These are phyloP conservation scores for Crypturellus undulatus DNA, from an alignment of 2,113 vertebrate species.

Conservation along the genomic window DNA sequence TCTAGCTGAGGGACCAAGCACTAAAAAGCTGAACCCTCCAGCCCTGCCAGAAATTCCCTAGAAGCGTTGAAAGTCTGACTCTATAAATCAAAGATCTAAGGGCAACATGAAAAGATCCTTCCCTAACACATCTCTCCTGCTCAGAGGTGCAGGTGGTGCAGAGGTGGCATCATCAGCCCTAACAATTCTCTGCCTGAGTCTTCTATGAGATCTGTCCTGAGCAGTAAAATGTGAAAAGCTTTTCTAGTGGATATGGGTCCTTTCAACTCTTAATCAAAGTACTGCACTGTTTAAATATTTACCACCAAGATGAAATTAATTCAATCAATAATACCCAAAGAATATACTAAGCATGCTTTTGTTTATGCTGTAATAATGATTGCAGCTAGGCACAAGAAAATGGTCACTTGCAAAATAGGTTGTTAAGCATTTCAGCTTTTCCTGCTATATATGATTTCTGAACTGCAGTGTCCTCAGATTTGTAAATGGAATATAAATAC, in stretches of 20 bases:
- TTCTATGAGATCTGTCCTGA: background rate
- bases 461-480: background rate
- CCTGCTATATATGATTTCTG: background rate
- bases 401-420: background rate
- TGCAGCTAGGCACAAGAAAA: background rate
- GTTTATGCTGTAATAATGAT: background rate
- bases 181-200: background rate
- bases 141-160: background rate
- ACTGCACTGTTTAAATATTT: background rate
- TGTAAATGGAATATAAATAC: background rate
- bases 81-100: background rate
- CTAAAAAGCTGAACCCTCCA: background rate
- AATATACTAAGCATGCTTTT: background rate
- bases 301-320: background rate
- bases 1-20: background rate
- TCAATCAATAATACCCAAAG: background rate
- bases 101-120: background rate
- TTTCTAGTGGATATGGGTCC: background rate
- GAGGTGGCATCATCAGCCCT: background rate
- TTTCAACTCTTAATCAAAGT: background rate
- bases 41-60: background rate
- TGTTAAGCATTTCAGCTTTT: background rate
- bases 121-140: background rate
- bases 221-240: background rate
- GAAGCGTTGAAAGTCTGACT: background rate